These are phyloP conservation scores for Choreutis nemorana DNA, from an alignment of 2,888 invertebrate genomes.

Conservation along the genomic window DNA sequence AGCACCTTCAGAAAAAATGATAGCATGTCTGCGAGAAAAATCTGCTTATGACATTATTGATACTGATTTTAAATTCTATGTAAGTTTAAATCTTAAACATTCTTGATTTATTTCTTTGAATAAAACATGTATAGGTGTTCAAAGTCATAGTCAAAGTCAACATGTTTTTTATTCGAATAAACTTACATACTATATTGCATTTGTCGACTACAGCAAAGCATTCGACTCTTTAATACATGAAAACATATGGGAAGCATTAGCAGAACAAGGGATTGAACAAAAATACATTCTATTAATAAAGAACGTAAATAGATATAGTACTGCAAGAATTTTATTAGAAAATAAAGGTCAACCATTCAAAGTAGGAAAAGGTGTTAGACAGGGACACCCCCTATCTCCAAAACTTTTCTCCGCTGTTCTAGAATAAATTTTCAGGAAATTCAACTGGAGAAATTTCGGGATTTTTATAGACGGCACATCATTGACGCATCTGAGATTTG, in stretches of 20 bases:
- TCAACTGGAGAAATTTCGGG: constrained; percentile 1
- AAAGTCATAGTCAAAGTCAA: too few species aligned
- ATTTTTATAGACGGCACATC: not conserved
- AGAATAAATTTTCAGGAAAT: constrained; percentile 2
- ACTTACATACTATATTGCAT: constrained; percentile 3
- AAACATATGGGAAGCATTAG: constrained; percentile 4
- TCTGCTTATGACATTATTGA: constrained; percentile 70
- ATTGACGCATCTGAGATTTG: not conserved
- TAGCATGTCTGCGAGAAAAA: constrained; percentile 70
- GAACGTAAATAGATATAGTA: constrained; percentile 2
- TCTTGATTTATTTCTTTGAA: too few species aligned
- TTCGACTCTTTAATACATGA: constrained; percentile 3
- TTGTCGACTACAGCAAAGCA: constrained; percentile 3
- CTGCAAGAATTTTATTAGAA: constrained; percentile 2
- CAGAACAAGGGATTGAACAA: constrained; percentile 1
- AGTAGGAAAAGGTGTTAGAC: not conserved
- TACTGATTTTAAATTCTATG: constrained; percentile 73
- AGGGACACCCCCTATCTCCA: constrained; percentile 10
- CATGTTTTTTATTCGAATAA: too few species aligned
- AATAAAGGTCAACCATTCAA: not conserved
- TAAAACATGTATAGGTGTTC: too few species aligned
- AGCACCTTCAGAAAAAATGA: constrained; percentile 49
- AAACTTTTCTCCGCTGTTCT: constrained; percentile 1
- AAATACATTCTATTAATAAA: constrained; percentile 4
- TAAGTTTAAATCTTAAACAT: too few species aligned